Conservation (phyloP, 2,797 vertebrate genomes). For the Rhynchonycteris naso region DNA sequence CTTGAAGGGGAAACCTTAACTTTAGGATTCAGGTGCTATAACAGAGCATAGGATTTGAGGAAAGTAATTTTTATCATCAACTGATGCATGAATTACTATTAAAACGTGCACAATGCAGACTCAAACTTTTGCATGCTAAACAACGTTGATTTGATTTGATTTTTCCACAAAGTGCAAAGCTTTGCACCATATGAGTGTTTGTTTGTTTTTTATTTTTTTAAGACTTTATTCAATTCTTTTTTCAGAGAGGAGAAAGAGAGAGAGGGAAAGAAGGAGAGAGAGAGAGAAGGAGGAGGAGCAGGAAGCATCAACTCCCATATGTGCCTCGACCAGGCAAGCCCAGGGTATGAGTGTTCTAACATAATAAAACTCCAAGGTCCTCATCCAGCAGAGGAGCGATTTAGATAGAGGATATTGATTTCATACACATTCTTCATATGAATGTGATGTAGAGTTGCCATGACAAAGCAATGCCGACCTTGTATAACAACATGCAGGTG, state of each 20-base stretch:
- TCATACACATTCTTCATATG: conserved; percentile 37
- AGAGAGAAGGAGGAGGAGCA: no score
- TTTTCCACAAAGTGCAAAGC: conserved; percentile 74
- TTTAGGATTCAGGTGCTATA: not conserved
- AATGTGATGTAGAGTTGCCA: conserved; percentile 34
- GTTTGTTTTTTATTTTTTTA: no score
- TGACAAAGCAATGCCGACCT: conserved; percentile 53
- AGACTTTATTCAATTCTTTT: no score
- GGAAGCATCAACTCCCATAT: no score
- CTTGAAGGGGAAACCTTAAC: not conserved
- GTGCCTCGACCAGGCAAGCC: no score
- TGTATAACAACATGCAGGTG: conserved; percentile 85
- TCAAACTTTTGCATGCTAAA: conserved; percentile 52
- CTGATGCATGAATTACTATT: not conserved
- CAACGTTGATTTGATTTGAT: conserved; percentile 63
- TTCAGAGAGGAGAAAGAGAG: no score
- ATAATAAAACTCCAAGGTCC: conserved; percentile 53
- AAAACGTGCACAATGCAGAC: not conserved
- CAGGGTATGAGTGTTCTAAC: conserved; percentile 59
- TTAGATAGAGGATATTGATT: conserved; percentile 16
- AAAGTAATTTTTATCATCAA: not conserved
- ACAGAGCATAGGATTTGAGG: not conserved
- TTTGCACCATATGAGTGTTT: conserved; percentile 63
- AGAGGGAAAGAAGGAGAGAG: no score
- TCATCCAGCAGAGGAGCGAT: not conserved